Percentiles rank a stretch among this genome's conserved stretches.
These are phyloP conservation scores for Poicephalus gulielmi DNA, from an alignment of 2,113 vertebrate genomes.

Conservation along the genomic window DNA sequence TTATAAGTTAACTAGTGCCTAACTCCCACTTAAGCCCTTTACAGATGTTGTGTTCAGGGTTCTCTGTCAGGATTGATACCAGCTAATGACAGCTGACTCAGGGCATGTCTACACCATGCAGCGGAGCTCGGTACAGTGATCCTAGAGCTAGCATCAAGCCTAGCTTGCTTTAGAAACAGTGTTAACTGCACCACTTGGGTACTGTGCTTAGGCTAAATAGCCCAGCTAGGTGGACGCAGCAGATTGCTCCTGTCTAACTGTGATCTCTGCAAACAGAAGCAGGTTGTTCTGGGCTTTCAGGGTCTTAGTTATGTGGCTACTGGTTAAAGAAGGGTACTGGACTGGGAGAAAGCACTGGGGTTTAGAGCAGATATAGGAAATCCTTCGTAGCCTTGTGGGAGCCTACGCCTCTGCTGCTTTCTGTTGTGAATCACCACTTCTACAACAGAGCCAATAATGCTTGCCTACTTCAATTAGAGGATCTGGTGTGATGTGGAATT, in stretches of 20 bases:
- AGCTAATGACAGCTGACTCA: background rate
- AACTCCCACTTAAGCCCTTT: conserved; percentile 5
- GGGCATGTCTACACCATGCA: background rate
- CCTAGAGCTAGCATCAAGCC: background rate
- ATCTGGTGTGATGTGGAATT: background rate
- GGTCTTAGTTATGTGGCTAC: background rate
- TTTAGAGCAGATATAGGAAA: background rate
- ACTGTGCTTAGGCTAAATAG: background rate
- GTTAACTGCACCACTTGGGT: background rate
- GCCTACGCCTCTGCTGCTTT: background rate
- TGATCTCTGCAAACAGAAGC: background rate
- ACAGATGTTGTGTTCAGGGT: background rate
- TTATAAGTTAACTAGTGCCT: conserved; percentile 30
- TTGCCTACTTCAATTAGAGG: background rate
- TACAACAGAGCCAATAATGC: background rate
- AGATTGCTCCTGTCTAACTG: background rate
- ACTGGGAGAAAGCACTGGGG: background rate
- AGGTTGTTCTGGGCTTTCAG: rapidly evolving
- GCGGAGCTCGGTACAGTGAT: background rate
- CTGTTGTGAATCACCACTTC: background rate
- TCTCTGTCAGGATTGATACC: conserved; percentile 8
- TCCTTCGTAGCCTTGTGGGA: background rate
- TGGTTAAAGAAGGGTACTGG: background rate
- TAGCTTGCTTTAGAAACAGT: background rate
- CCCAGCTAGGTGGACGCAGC: background rate